Evolutionary conservation across 2,888 invertebrate species (phyloP), one percentile per base, ranked within the genome.

Genomic region (Trichopoda pennipes): DNA sequence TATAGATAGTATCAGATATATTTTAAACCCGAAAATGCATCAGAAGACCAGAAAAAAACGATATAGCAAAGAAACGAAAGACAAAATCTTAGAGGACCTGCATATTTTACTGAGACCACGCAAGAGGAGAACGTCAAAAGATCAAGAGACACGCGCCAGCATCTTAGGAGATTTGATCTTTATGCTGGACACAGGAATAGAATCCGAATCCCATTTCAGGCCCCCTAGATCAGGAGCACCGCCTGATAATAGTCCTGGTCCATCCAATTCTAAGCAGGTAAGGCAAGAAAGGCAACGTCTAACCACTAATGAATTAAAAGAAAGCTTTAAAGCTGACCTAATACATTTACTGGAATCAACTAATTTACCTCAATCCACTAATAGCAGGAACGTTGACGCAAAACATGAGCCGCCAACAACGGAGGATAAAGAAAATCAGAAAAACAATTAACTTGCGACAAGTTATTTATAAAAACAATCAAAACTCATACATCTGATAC

Each of bases 11-110:
- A 21, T 79, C 2, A 51, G 38, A 28, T 12, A 75, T 21, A 74
- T 81, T 17, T 12, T 81, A 28, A 79, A 79, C 79, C 66, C 81
- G 2, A 78, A 70, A 32, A 6, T 0, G 0, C 0, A 7, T 14
- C 63, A 17, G 51, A 75, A 70, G 10, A 9, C 49, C 0, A 64
- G 23, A 8, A 55, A 21, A 53, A 51, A 28, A 44, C 72, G 60
- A 66, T 81, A 60, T 32, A 4, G 23, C 0, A 79, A 79, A 49
- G 66, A 75, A 0, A 35, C 35, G 0, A 58, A 66, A 51, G 74
- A 70, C 19, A 51, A 70, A 28, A 49, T 81, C 8, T 47, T 81
- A 2, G 17, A 61, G 19, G n/a, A 60, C 32, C 63, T 81, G 1
- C 35, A 56, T 8, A 17, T 35, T 6, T 9, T 81, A 32, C 3